These are phyloP conservation scores for Hydrophis major DNA, from an alignment of 2,797 vertebrate genomes.

Conservation along the genomic window DNA sequence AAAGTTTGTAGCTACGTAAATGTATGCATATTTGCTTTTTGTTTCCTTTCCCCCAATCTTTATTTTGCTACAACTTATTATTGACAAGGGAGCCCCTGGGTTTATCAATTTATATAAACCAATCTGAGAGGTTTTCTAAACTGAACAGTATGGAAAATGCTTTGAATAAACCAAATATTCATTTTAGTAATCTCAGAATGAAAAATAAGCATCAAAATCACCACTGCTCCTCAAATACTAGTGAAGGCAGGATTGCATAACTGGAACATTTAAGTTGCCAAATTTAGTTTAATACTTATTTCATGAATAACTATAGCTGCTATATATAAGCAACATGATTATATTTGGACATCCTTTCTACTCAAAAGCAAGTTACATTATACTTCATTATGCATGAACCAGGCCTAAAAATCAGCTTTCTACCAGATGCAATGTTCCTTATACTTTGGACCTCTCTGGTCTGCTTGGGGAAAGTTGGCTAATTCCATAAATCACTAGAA, in stretches of 20 bases:
- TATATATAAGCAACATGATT: not conserved
- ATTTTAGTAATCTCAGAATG: not conserved
- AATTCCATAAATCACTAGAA: not conserved
- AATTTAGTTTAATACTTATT: not conserved
- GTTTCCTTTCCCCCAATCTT: not conserved
- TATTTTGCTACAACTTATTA: not conserved
- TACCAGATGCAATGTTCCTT: not conserved
- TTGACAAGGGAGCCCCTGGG: not conserved
- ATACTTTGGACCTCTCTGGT: not conserved
- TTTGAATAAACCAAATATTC: not conserved
- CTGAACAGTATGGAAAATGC: not conserved
- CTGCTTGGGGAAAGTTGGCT: not conserved
- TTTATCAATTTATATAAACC: not conserved
- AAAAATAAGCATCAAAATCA: not conserved
- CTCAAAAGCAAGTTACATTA: not conserved
- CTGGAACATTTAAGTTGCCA: not conserved
- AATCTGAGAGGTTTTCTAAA: not conserved
- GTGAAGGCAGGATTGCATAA: not conserved
- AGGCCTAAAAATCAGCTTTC: not conserved
- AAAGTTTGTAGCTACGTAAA: not conserved
- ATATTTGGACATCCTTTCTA: not conserved
- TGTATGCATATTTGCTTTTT: not conserved
- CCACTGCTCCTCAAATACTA: not conserved
- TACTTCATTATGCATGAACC: not conserved
- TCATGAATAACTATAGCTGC: not conserved